Conservation (phyloP, 1,140 invertebrate species). For the Pseudomyrmex concolor region DNA sequence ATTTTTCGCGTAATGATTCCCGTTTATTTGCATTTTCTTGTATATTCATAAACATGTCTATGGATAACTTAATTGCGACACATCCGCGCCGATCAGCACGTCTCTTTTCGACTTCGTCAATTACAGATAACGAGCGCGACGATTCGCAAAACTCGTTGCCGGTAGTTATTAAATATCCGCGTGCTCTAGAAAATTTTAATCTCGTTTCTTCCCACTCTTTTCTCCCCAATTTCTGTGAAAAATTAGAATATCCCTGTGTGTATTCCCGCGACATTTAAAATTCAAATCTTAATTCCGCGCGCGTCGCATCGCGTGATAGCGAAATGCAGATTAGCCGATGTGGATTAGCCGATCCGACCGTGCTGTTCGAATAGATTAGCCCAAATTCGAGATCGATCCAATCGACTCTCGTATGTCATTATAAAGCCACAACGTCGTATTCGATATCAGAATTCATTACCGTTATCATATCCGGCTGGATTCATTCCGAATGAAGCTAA, state of each 20-base stretch:
- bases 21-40: constrained; percentile 52
- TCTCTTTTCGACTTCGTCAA: constrained; percentile 12
- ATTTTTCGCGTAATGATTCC: constrained; percentile 40
- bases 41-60: constrained; percentile 56
- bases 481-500: constrained; percentile 28
- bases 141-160: constrained; percentile 3
- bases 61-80: not conserved
- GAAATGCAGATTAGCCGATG: constrained; percentile 28
- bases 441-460: constrained; percentile 46
- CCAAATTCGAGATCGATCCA: constrained; percentile 38
- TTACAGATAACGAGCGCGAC: constrained; percentile 50
- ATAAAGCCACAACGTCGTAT: constrained; percentile 35
- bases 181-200: constrained; percentile 13
- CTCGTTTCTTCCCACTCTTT: not conserved
- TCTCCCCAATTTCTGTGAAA: not conserved
- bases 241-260: constrained; percentile 20
- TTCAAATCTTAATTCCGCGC: constrained; percentile 40
- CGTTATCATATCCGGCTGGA: constrained; percentile 24
- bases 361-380: constrained; percentile 20
- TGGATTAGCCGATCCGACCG: constrained; percentile 6
- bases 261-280: constrained; percentile 21
- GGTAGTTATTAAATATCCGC: constrained; percentile 38
- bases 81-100: not conserved
- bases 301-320: not conserved
- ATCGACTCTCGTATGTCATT: constrained; percentile 46